Evolutionary conservation across 2,113 vertebrate species (phyloP), one percentile per base, ranked within the genome.

Genomic region (Acrocephalus arundinaceus): DNA sequence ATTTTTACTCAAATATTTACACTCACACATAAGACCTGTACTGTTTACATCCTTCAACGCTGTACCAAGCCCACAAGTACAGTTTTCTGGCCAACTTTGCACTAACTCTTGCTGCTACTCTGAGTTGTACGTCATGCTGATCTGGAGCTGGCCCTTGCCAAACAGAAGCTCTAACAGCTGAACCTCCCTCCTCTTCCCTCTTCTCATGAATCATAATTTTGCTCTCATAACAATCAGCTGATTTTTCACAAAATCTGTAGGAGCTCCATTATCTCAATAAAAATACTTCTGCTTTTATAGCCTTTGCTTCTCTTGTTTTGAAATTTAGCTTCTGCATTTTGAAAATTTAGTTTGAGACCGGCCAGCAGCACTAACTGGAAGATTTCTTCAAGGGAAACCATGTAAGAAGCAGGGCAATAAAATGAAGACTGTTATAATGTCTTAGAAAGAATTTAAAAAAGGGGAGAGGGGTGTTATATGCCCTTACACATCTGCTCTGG

Each of bases 181-280:
- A 95, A 85, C 75, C 65, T 95, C 61, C 90, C 68, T 92, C 85
- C 79, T 37, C 90, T 93, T 93, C 94, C 55, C 30, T 93, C 86
- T 77, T 93, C 58, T 0, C 3, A 68, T 88, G 86, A 93, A 80
- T 96, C 92, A 93, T 80, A 90, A 80, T 90, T 94, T 88, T 45
- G 17, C 46, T 71, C 43, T 93, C 70, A 80, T 24, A 88, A 52
- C 65, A 71, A 86, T 90, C 86, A 96, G 75, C 72, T 96, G 94
- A 89, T 81, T 94, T 94, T 84, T 85, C 71, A 86, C 39, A 55
- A 88, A 93, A 92, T 84, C 79, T 66, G 39, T 77, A 77, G 72
- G 75, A 92, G 27, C 39, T 77, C 68, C 27, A 13, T 81, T 90
- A 54, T 79, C 54, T 65, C 71, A 72, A 15, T 73, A 90, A 87